phyloP scores from a whole-genome alignment of 1,140 invertebrate species.

The Caenorhabditis briggsae region DNA sequence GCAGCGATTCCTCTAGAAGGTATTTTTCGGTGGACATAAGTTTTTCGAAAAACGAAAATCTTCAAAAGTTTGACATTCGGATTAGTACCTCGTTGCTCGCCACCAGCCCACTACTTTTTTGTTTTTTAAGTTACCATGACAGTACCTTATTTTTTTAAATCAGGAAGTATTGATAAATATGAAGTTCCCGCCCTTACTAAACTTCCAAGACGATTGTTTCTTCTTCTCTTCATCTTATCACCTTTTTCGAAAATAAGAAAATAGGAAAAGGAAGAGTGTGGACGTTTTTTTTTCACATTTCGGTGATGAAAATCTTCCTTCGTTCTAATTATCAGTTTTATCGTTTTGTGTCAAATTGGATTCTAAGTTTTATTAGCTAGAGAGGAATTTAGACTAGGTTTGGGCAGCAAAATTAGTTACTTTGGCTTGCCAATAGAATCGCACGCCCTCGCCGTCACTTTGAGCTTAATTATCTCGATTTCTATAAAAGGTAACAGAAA shows the following conservation, averaged over 20 bases:
- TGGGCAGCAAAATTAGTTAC: no score
- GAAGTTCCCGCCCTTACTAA: not conserved
- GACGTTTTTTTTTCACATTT: constrained; percentile 20
- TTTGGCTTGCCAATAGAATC: no score
- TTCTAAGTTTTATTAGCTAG: not conserved
- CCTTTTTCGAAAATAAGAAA: constrained; percentile 21
- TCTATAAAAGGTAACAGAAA: no score
- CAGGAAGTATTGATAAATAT: not conserved
- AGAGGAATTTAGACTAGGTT: no score
- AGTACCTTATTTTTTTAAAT: not conserved
- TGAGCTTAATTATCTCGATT: no score
- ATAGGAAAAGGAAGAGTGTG: not conserved
- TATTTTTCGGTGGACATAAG: constrained; percentile 12
- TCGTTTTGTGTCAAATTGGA: not conserved
- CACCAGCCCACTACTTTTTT: not conserved
- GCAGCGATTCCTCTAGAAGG: constrained; percentile 30
- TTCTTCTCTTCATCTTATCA: constrained; percentile 16
- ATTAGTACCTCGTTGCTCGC: not conserved
- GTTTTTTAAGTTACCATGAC: not conserved
- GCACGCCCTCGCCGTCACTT: no score
- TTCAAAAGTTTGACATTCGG: not conserved
- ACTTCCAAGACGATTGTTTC: not conserved
- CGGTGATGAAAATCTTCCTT: not conserved
- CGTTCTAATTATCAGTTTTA: constrained; percentile 18
- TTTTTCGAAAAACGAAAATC: no score